A percentile compares a stretch with the other conserved stretches of the same genome.
These are phyloP conservation scores for Pissodes strobi DNA, from an alignment of 1,140 invertebrate species.

Conservation along the genomic window DNA sequence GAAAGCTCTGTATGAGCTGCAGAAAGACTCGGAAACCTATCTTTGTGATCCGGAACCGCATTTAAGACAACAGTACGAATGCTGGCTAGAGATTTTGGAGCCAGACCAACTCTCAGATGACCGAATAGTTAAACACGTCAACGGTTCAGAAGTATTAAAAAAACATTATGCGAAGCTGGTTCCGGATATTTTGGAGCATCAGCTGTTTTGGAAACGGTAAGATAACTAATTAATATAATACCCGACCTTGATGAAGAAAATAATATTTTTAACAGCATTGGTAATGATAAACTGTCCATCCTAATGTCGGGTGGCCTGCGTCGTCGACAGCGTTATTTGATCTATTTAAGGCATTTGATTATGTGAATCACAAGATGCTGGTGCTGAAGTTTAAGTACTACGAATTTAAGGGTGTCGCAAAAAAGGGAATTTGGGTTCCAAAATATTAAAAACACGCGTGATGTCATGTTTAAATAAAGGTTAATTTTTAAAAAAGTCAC, in stretches of 20 bases:
- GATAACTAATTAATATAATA: background rate
- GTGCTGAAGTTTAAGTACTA: too few species aligned
- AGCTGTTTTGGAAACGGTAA: conserved; percentile 65
- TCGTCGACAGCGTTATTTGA: too few species aligned
- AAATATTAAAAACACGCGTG: too few species aligned
- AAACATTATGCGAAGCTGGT: conserved; percentile 61
- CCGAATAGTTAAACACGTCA: conserved; percentile 55
- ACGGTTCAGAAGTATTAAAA: conserved; percentile 57
- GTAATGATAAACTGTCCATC: too few species aligned
- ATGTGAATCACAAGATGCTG: too few species aligned
- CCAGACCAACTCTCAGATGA: conserved; percentile 56
- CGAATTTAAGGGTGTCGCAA: too few species aligned
- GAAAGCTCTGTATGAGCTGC: conserved; percentile 55
- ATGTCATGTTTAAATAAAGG: too few species aligned
- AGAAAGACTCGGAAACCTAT: conserved; percentile 56
- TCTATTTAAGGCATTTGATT: too few species aligned
- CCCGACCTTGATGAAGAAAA: background rate
- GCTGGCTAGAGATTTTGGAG: conserved; percentile 59
- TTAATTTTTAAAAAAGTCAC: too few species aligned
- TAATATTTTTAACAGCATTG: too few species aligned
- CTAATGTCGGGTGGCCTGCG: too few species aligned
- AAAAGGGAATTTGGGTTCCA: too few species aligned
- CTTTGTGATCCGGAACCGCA: conserved; percentile 53
- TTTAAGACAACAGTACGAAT: conserved; percentile 55
- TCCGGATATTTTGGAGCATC: conserved; percentile 60